Base-by-base conservation (phyloP, 2,797 vertebrate species). In the Lophotriccus pileatus region DNA sequence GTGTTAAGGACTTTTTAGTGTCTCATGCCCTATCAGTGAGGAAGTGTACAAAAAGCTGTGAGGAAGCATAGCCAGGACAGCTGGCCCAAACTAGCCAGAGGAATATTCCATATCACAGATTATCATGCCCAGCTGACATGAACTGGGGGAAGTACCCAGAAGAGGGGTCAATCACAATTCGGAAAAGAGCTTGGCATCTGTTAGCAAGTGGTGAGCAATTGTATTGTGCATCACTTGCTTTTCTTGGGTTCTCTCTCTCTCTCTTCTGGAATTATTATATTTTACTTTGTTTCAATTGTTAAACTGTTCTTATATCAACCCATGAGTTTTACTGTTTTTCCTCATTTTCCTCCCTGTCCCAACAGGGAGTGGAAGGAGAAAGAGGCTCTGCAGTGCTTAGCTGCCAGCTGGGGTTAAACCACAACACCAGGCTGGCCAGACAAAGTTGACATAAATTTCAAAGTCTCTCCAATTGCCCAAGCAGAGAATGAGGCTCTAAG, bases 161-260 rank as follows among this genome's bases (percentile, higher is more conserved):
- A 47, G 17, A 55, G 43, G 62, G 17, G 34, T 17, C 0, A 0
- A 3, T 10, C 0, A 1, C 41, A 41, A 5, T 16, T 36, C 10
- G 6, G 41, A 34, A 21, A 70, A 19, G 27, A 19, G 17, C 32
- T 47, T 70, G 34, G 30, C 30, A 2, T 34, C 47, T 69, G 34
- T 49, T 28, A 20, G 32, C 32, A 49, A 36, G 17, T 32, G 32
- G 7, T 9, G 27, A 28, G 27, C 10, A 13, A 9, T 14, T 39
- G 14, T 3, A 36, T 11, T 43, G 30, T 6, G 36, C 32, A 56
- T 36, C 66, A 19, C 14, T 36, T 43, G 21, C 18, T 49, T 27
- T 87, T n/a, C 50, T 23, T 36, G 19, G 25, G 27, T 13, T 22
- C 25, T 39, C 36, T 52, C n/a, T 28, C 37, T 68, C 36, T 52